A percentile compares a stretch with the other conserved stretches of the same genome.
Evolutionary conservation across 2,113 vertebrate genomes (phyloP).

Genomic region (Etia nguti): DNA sequence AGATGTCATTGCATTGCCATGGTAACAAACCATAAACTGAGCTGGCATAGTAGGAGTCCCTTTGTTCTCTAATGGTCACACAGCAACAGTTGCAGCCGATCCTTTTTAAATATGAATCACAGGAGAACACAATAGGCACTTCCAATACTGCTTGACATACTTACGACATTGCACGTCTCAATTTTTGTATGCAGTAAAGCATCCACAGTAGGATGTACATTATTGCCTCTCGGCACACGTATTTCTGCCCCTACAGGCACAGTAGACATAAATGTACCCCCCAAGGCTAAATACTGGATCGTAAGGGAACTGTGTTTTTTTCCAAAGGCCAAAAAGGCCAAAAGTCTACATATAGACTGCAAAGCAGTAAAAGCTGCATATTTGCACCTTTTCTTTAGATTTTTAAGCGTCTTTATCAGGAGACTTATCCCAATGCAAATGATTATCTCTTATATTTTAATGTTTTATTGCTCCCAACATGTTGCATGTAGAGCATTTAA

Average conservation of each 20-base stretch:
- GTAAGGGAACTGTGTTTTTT: neutral
- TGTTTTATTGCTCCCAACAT: neutral
- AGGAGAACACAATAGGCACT: neutral
- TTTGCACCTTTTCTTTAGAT: neutral
- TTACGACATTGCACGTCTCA: neutral
- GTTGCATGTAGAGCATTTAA: neutral
- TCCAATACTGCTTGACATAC: neutral
- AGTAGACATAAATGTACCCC: neutral
- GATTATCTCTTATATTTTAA: neutral
- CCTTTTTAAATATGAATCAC: neutral
- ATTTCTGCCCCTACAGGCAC: neutral
- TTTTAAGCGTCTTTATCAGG: neutral
- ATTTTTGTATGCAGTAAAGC: neutral
- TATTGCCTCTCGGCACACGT: neutral
- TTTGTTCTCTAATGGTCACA: neutral
- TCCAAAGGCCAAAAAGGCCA: neutral
- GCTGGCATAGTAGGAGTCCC: neutral
- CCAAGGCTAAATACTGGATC: neutral
- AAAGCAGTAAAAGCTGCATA: neutral
- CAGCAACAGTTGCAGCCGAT: neutral
- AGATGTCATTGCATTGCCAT: slow-evolving; percentile 25
- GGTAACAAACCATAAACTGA: slow-evolving; percentile 13
- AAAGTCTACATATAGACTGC: neutral
- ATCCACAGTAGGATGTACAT: neutral
- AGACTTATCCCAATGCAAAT: neutral